Evolutionary conservation across 2,797 vertebrate species (phyloP).

Genomic region (Lutjanus campechanus): DNA sequence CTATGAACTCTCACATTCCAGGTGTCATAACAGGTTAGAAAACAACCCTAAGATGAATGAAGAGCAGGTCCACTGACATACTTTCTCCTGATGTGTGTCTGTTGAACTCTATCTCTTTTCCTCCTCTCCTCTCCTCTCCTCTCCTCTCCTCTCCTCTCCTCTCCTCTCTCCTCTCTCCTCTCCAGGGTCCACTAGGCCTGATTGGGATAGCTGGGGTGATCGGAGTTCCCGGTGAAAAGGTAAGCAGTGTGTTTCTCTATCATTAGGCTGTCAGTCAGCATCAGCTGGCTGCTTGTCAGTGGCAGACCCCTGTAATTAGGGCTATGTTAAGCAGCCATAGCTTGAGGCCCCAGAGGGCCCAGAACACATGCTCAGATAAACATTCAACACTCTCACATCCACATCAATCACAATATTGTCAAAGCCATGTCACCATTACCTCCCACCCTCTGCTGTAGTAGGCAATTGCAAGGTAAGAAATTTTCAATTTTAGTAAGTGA

Average conservation of each 20-base stretch:
- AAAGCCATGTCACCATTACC: conserved; percentile 26
- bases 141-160: conserved; percentile 16
- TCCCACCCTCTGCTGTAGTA: not conserved
- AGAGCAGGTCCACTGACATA: conserved; percentile 29
- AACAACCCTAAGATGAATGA: conserved; percentile 33
- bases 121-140: not conserved
- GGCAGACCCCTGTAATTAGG: conserved; percentile 77
- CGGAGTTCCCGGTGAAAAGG: conserved; percentile 94
- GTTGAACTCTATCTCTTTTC: conserved; percentile 1
- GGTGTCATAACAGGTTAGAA: conserved; percentile 54
- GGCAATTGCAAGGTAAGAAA: conserved; percentile 3
- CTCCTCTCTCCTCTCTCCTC: conserved; percentile 23
- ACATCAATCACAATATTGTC: conserved; percentile 61
- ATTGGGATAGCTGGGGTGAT: conserved; percentile 89
- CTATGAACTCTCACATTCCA: conserved; percentile 61
- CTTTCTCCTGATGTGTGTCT: conserved; percentile 44
- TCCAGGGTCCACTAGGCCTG: conserved; percentile 90
- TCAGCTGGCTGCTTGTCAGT: conserved; percentile 63
- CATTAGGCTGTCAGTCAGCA: conserved; percentile 81
- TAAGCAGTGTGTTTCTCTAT: conserved; percentile 77
- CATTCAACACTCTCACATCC: conserved; percentile 61
- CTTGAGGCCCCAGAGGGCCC: conserved; percentile 43
- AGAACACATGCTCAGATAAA: conserved; percentile 64
- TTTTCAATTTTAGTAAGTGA: not conserved
- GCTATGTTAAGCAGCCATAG: conserved; percentile 59